These are phyloP conservation scores for Noturus placidus DNA, from an alignment of 2,113 vertebrate genomes.

Conservation along the genomic window DNA sequence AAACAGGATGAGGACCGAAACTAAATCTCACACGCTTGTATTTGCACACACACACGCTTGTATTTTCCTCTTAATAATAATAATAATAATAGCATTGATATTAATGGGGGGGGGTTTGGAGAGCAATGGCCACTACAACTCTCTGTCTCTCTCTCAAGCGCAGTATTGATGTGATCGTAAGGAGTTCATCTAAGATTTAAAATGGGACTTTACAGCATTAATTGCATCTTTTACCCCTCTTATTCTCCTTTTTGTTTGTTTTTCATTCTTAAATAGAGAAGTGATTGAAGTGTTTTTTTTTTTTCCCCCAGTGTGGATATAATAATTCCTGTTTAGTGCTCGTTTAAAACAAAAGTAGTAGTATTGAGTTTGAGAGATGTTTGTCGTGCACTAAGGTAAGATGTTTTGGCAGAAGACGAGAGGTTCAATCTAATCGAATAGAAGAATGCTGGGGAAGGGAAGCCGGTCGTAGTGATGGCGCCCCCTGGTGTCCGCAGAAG, in stretches of 20 bases:
- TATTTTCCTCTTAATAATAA: neutral
- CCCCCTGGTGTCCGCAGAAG: neutral
- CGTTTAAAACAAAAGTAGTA: neutral
- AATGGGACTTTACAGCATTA: neutral
- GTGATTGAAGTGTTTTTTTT: neutral
- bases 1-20: neutral
- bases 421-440: neutral
- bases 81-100: neutral
- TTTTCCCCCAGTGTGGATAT: neutral
- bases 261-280: neutral
- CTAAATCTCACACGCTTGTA: neutral
- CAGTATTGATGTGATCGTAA: conserved; percentile 1
- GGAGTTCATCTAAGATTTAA: neutral
- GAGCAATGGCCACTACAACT: neutral
- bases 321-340: neutral
- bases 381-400: neutral
- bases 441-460: no score
- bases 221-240: neutral
- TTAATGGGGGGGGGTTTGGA: neutral
- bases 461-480: neutral
- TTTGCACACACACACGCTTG: neutral
- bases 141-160: neutral
- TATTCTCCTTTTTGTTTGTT: neutral
- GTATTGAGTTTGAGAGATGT: neutral
- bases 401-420: no score